Evolutionary conservation across 2,888 invertebrate species (phyloP).

Genomic region (Junonia oenone): DNA sequence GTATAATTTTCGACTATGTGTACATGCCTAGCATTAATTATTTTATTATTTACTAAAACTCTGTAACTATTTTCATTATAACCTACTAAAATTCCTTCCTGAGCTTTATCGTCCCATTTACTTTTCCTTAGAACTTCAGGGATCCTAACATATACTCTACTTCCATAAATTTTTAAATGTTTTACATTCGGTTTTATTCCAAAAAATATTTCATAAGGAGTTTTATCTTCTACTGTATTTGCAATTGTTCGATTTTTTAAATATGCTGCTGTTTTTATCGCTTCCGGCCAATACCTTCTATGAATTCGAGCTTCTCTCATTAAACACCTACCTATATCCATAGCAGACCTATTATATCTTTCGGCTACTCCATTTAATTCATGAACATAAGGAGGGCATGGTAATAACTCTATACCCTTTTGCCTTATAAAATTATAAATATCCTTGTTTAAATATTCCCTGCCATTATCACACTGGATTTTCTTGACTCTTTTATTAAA

Average conservation of each 20-base stretch:
- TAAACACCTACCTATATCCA: slow-evolving; percentile 26
- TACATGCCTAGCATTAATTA: slow-evolving; percentile 13
- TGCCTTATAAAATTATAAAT: slow-evolving; percentile 13
- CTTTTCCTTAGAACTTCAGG: slow-evolving; percentile 8
- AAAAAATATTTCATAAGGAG: slow-evolving; percentile 27
- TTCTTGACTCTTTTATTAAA: slow-evolving; percentile 28
- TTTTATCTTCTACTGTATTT: slow-evolving; percentile 1
- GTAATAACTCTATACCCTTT: slow-evolving; percentile 17
- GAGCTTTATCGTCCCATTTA: slow-evolving; percentile 26
- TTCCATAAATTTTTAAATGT: slow-evolving; percentile 34
- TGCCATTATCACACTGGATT: slow-evolving; percentile 18
- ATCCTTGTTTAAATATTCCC: slow-evolving; percentile 21
- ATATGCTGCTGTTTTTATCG: slow-evolving; percentile 24
- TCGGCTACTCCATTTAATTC: slow-evolving; percentile 20
- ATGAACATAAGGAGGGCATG: slow-evolving; percentile 13
- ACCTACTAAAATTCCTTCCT: slow-evolving; percentile 23
- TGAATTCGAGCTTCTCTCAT: slow-evolving; percentile 24
- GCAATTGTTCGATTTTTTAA: slow-evolving; percentile 22
- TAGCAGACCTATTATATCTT: slow-evolving; percentile 22
- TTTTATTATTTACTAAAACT: slow-evolving; percentile 10
- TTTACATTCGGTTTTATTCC: slow-evolving; percentile 28
- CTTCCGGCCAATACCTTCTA: slow-evolving; percentile 25
- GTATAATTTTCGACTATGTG: slow-evolving; percentile 4
- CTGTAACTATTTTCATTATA: slow-evolving; percentile 25
- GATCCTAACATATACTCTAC: slow-evolving; percentile 31